Percentiles rank a stretch among this genome's conserved stretches.
Conservation (phyloP, 2,113 vertebrate genomes). For the Tamias sibiricus region DNA sequence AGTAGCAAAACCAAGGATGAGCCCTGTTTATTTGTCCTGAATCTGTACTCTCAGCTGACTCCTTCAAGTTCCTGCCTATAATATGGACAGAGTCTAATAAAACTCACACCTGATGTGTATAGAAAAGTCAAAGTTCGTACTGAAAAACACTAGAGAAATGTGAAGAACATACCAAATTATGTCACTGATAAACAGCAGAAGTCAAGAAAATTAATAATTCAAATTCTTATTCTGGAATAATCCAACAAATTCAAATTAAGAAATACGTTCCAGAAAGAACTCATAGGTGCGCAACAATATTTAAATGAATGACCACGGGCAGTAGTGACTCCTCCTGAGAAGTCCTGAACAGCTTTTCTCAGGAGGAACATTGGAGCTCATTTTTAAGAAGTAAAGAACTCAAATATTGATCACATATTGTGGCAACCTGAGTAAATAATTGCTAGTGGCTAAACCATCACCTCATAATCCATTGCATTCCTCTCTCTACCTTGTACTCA, state of each 20-base stretch:
- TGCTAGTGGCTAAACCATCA: neutral
- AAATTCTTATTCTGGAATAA: neutral
- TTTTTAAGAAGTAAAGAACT: neutral
- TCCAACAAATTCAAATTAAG: neutral
- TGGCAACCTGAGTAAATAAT: neutral
- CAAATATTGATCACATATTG: neutral
- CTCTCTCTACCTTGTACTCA: neutral
- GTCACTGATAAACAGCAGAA: neutral
- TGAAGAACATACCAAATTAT: neutral
- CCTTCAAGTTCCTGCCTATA: neutral
- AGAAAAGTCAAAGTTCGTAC: neutral
- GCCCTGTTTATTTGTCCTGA: neutral
- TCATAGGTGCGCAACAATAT: neutral
- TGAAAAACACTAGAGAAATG: neutral
- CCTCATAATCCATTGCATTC: neutral
- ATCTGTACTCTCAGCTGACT: neutral
- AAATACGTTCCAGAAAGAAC: neutral
- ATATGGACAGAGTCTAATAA: neutral
- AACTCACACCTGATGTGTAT: neutral
- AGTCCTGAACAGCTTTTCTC: neutral
- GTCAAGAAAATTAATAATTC: neutral
- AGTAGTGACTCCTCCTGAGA: neutral
- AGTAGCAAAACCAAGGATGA: neutral
- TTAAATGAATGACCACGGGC: neutral
- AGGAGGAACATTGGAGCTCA: neutral